These are phyloP conservation scores for Drosophila ananassae DNA, from an alignment of 1,140 invertebrate species.

Conservation along the genomic window DNA sequence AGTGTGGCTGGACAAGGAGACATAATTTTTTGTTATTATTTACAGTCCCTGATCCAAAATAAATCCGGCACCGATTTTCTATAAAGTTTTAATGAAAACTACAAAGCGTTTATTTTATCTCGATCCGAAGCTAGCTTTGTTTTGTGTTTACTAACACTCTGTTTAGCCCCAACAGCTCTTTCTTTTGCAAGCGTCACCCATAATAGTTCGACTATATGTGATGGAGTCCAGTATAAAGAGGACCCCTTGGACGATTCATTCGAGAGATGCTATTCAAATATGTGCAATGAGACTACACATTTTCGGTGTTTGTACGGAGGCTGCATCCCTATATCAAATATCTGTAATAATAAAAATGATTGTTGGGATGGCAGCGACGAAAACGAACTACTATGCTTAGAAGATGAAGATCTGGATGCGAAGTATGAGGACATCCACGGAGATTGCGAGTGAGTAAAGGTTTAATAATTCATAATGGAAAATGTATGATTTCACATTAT, in stretches of 20 bases:
- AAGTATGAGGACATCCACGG: not conserved
- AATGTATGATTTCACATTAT: not conserved
- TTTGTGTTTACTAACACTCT: too few species aligned
- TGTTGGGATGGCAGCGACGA: constrained; percentile 48
- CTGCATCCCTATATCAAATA: constrained; percentile 1
- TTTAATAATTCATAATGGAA: not conserved
- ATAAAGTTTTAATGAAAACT: too few species aligned
- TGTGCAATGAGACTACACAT: not conserved
- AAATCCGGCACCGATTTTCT: too few species aligned
- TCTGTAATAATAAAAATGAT: constrained; percentile 16
- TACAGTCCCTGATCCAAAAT: too few species aligned
- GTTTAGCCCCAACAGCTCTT: too few species aligned
- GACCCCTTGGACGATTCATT: constrained; percentile 85
- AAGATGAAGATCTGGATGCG: not conserved
- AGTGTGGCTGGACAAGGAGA: too few species aligned
- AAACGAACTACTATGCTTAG: constrained; percentile 15
- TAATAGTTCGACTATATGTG: not conserved
- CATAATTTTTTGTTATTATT: too few species aligned
- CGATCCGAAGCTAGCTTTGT: too few species aligned
- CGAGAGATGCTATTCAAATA: not conserved
- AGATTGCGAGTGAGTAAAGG: constrained; percentile 19
- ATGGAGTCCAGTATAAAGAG: constrained; percentile 85
- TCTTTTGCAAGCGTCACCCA: not conserved
- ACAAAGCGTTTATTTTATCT: too few species aligned
- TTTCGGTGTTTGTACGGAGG: constrained; percentile 47